Conservation (phyloP, 2,888 invertebrate genomes). For the Eucriotettix oculatus region DNA sequence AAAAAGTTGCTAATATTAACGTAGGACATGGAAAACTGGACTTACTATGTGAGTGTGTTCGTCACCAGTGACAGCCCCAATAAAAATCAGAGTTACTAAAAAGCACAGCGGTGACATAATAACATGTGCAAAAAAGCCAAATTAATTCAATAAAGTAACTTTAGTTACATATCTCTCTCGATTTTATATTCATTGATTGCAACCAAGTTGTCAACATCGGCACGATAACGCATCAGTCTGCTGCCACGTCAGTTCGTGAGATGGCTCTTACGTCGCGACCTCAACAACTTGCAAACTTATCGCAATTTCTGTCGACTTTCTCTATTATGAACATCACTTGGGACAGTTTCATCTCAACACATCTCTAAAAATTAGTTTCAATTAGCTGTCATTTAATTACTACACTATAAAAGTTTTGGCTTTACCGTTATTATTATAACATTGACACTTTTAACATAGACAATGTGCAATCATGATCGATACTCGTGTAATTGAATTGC, state of each 20-base stretch:
- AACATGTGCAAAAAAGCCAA: neutral
- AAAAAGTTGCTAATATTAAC: no score
- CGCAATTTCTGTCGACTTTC: no score
- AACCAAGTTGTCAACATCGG: slow-evolving; percentile 12
- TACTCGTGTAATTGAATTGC: no score
- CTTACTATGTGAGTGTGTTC: slow-evolving; percentile 67
- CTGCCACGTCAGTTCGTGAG: slow-evolving; percentile 11
- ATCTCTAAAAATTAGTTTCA: no score
- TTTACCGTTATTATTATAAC: no score
- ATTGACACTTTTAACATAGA: no score
- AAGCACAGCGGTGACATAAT: slow-evolving; percentile 9
- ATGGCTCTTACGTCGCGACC: slow-evolving; percentile 8
- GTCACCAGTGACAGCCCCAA: slow-evolving; percentile 30
- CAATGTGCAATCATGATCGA: no score
- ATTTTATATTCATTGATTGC: slow-evolving; percentile 10
- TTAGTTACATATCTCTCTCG: slow-evolving; percentile 6
- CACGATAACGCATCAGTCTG: slow-evolving; percentile 6
- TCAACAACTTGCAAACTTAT: neutral
- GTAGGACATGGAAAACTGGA: slow-evolving; percentile 14
- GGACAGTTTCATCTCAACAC: no score
- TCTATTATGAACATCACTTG: no score
- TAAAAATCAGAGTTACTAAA: slow-evolving; percentile 6
- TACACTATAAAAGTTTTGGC: no score
- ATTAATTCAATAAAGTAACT: slow-evolving; percentile 1
- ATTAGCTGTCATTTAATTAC: no score